Conservation (phyloP, 23 tunicate species). For the Styela clava region DNA sequence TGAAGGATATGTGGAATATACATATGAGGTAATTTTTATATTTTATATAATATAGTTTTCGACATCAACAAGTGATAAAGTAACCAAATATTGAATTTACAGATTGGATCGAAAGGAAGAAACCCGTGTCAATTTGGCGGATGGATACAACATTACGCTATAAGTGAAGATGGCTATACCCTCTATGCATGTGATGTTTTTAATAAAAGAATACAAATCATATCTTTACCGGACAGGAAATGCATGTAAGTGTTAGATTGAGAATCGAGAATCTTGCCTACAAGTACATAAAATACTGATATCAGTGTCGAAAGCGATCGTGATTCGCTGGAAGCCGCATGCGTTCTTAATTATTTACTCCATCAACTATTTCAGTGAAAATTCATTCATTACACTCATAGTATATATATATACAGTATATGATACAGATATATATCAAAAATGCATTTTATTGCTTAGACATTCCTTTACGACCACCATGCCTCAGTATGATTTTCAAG, state of each 20-base stretch:
- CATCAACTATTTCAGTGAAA: too few relatives aligned
- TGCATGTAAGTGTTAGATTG: slow-evolving; percentile 19
- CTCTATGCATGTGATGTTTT: slow-evolving; percentile 62
- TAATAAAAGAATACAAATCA: slow-evolving; percentile 66
- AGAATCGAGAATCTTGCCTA: too few relatives aligned
- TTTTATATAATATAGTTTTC: neutral
- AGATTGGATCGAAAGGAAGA: slow-evolving; percentile 64
- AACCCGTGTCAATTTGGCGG: slow-evolving; percentile 71
- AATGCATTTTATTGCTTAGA: too few relatives aligned
- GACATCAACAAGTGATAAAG: neutral
- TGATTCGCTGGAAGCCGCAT: too few relatives aligned
- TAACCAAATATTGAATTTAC: too few relatives aligned
- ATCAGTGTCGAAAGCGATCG: too few relatives aligned
- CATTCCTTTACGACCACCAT: slow-evolving; percentile 47
- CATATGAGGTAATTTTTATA: slow-evolving; percentile 22
- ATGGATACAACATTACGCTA: slow-evolving; percentile 71
- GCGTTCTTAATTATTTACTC: too few relatives aligned
- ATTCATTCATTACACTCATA: too few relatives aligned
- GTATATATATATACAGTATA: too few relatives aligned
- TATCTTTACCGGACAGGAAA: slow-evolving; percentile 44
- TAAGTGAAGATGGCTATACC: slow-evolving; percentile 41
- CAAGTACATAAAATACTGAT: too few relatives aligned
- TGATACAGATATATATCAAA: too few relatives aligned
- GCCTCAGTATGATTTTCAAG: slow-evolving; percentile 41
- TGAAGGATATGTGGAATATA: slow-evolving; percentile 38